These are phyloP conservation scores for Drosophila rubida DNA, from an alignment of 2,888 invertebrate species.

Conservation along the genomic window DNA sequence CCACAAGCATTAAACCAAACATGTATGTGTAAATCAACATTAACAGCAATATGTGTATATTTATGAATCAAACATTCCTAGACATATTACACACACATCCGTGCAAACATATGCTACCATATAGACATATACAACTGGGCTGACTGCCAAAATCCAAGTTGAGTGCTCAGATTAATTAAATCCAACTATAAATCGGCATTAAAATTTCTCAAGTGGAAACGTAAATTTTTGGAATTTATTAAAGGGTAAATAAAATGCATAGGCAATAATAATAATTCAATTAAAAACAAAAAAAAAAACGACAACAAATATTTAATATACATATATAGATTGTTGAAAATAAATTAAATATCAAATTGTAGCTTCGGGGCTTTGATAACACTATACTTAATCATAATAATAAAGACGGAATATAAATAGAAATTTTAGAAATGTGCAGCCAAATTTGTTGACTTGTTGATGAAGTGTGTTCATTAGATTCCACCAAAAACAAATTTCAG, in stretches of 20 bases:
- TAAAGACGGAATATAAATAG: constrained; percentile 26
- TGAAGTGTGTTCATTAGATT: constrained; percentile 55
- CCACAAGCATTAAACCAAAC: constrained; percentile 13
- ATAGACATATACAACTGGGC: neutral
- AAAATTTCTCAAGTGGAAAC: constrained; percentile 18
- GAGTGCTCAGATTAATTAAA: constrained; percentile 45
- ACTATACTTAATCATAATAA: constrained; percentile 27
- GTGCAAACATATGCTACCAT: neutral
- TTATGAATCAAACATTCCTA: constrained; percentile 1
- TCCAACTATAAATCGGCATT: constrained; percentile 32
- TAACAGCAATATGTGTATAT: constrained; percentile 47
- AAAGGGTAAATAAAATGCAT: constrained; percentile 60
- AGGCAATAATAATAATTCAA: constrained; percentile 62
- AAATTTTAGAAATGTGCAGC: constrained; percentile 36
- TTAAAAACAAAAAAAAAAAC: constrained; percentile 15
- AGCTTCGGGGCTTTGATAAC: constrained; percentile 55
- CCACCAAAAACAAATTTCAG: constrained; percentile 18
- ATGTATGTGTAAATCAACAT: constrained; percentile 41
- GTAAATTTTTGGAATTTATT: constrained; percentile 56
- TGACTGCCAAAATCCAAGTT: constrained; percentile 29
- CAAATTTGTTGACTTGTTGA: constrained; percentile 59
- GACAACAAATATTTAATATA: constrained; percentile 11
- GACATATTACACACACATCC: neutral
- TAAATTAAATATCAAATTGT: constrained; percentile 34
- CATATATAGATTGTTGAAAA: constrained; percentile 31